These are phyloP conservation scores for Opisthograptis luteolata DNA, from an alignment of 2,888 invertebrate genomes.

Conservation along the genomic window DNA sequence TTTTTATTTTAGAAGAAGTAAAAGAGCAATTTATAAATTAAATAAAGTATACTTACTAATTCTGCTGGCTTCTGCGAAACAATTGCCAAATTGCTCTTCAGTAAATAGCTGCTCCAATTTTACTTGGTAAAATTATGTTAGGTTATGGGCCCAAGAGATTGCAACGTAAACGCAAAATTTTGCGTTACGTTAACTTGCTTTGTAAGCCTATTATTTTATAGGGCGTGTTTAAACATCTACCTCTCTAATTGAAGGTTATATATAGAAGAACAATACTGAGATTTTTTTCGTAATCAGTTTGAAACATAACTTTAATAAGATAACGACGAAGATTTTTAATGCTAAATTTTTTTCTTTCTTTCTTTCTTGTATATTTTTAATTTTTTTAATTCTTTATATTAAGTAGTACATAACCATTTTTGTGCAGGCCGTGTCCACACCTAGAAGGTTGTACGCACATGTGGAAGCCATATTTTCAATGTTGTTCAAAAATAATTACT, in stretches of 20 bases:
- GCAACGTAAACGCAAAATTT: constrained; percentile 12
- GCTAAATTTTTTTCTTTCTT: too few relatives aligned
- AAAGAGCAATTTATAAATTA: not conserved
- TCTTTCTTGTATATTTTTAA: too few relatives aligned
- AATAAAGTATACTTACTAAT: not conserved
- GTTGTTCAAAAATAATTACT: too few relatives aligned
- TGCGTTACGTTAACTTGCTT: constrained; percentile 13
- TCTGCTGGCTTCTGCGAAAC: not conserved
- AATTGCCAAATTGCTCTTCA: not conserved
- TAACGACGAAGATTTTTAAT: too few relatives aligned
- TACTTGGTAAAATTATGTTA: constrained; percentile 5
- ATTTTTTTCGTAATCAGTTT: too few relatives aligned
- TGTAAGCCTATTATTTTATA: constrained; percentile 14
- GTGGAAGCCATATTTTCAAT: too few relatives aligned
- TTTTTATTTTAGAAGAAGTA: not conserved
- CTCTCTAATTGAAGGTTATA: constrained; percentile 13
- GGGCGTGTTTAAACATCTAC: constrained; percentile 9
- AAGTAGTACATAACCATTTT: too few relatives aligned
- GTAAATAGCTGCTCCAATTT: constrained; percentile 3
- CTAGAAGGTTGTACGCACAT: too few relatives aligned
- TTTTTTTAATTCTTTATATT: too few relatives aligned
- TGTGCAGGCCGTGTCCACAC: too few relatives aligned
- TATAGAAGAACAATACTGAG: constrained; percentile 14
- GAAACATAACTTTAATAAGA: too few relatives aligned
- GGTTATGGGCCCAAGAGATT: constrained; percentile 4